These are phyloP conservation scores for Cataglyphis albicans DNA, from an alignment of 2,888 invertebrate species.

Conservation along the genomic window DNA sequence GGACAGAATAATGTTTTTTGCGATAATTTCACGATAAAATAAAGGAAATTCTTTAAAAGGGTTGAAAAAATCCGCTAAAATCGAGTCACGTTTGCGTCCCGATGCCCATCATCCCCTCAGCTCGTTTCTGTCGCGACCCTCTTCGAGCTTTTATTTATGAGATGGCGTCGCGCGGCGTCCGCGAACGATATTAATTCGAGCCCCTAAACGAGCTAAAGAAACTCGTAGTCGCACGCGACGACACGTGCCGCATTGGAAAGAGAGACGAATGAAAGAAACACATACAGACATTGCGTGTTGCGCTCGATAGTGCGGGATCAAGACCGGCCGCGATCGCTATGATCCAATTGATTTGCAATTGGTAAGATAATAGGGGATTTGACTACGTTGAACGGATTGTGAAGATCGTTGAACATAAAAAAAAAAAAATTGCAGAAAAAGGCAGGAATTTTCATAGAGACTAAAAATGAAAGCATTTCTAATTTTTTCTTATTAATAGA, in stretches of 20 bases:
- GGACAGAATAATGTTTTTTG: not conserved
- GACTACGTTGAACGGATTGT: not conserved
- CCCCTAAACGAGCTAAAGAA: constrained; percentile 56
- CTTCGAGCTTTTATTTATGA: constrained; percentile 57
- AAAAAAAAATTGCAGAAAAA: not conserved
- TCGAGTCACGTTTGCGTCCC: not conserved
- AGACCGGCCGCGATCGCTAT: constrained; percentile 8
- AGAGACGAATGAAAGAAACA: constrained; percentile 31
- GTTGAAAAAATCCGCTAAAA: not conserved
- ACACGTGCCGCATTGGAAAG: constrained; percentile 57
- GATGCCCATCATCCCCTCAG: constrained; percentile 27
- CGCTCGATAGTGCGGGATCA: not conserved
- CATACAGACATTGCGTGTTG: not conserved
- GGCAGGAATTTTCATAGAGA: not conserved
- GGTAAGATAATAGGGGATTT: not conserved
- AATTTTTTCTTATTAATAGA: not conserved
- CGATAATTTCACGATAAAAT: not conserved
- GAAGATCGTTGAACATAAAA: not conserved
- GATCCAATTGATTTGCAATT: not conserved
- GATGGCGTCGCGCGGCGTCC: constrained; percentile 43
- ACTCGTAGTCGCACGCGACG: constrained; percentile 45
- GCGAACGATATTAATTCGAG: constrained; percentile 62
- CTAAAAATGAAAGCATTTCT: not conserved
- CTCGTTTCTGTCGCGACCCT: constrained; percentile 34
- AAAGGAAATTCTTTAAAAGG: not conserved